Conservation (phyloP, 1,140 invertebrate species). For the Campoletis sonorensis region DNA sequence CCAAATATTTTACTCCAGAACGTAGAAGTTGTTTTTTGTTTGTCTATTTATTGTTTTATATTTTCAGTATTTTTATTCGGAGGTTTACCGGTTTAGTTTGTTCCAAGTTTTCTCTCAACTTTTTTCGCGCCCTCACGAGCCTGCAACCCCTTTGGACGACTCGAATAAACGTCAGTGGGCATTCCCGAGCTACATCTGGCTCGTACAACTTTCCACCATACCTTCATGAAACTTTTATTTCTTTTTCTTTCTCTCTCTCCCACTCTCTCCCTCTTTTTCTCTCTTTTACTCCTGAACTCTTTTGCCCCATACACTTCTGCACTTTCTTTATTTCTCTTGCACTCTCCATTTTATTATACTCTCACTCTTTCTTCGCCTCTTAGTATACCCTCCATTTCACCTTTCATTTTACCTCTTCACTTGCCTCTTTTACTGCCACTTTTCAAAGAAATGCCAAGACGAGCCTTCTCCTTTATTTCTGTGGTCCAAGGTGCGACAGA, state of each 20-base stretch:
- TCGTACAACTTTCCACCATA: slow-evolving; percentile 4
- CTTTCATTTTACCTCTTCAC: slow-evolving; percentile 8
- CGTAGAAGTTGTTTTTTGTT: no score
- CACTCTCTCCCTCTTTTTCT: background rate
- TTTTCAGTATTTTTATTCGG: slow-evolving; percentile 26
- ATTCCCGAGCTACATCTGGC: slow-evolving; percentile 47
- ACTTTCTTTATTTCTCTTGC: background rate
- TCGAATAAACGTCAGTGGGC: slow-evolving; percentile 53
- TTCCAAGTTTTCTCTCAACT: slow-evolving; percentile 19
- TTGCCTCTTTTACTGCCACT: slow-evolving; percentile 1
- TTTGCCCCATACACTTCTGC: no score
- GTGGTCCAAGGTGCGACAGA: background rate
- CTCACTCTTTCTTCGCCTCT: slow-evolving; percentile 27
- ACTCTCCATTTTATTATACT: slow-evolving; percentile 32
- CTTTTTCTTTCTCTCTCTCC: background rate
- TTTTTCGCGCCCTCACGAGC: background rate
- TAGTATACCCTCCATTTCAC: background rate
- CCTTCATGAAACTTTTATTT: background rate
- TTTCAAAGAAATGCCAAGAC: slow-evolving; percentile 17
- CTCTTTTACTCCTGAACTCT: no score
- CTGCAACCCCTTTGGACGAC: slow-evolving; percentile 42
- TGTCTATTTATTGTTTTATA: background rate
- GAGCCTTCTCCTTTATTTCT: background rate
- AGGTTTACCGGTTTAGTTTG: slow-evolving; percentile 21
- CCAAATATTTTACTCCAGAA: no score